Conservation (phyloP, 2,797 vertebrate genomes). For the Champsocephalus gunnari region DNA sequence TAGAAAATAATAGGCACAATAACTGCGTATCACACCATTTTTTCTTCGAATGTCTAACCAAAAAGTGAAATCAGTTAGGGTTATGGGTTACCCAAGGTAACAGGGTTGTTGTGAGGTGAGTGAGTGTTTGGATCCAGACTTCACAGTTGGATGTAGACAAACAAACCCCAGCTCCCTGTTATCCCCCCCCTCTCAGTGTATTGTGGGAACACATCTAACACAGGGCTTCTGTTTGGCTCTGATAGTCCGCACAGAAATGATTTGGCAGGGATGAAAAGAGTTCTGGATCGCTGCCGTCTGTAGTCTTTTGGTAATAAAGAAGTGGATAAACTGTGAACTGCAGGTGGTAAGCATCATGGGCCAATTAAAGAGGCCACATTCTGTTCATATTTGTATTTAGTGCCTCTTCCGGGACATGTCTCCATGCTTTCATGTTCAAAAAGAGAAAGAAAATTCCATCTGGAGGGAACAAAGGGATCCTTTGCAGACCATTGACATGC, state of each 20-base stretch:
- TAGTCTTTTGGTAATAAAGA: neutral
- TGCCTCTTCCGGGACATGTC: no score
- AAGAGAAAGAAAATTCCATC: no score
- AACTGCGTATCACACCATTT: neutral
- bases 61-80: neutral
- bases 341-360: neutral
- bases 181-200: neutral
- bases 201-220: slow-evolving; percentile 8
- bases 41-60: neutral
- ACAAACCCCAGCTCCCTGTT: neutral
- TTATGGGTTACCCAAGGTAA: neutral
- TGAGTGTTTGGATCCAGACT: neutral
- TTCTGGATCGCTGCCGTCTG: neutral
- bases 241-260: neutral
- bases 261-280: neutral
- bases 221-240: slow-evolving; percentile 13
- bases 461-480: no score
- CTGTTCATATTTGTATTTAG: no score
- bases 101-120: neutral
- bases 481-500: no score
- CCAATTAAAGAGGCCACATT: neutral
- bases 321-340: neutral
- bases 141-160: slow-evolving; percentile 4
- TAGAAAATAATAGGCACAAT: neutral
- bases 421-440: no score